A percentile compares a stretch with the other conserved stretches of the same genome.
Evolutionary conservation across 2,888 invertebrate genomes (phyloP).

Genomic region (Netelia virgata): DNA sequence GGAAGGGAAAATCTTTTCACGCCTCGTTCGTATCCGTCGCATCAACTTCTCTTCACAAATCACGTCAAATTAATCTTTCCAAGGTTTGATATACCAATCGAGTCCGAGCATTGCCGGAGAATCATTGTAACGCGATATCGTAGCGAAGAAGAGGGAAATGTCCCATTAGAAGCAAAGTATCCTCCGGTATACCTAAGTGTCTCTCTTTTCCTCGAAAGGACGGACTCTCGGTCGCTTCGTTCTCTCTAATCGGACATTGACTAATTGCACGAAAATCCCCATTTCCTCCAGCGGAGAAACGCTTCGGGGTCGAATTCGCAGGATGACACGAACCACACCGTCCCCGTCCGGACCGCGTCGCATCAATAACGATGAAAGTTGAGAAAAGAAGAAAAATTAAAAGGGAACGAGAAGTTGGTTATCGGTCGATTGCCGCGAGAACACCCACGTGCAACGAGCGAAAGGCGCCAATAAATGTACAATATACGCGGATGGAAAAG

Average conservation of each 20-base stretch:
- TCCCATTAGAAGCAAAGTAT: slow-evolving; percentile 3
- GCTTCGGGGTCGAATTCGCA: slow-evolving; percentile 54
- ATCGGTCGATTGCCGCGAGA: slow-evolving; percentile 4
- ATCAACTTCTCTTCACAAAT: slow-evolving; percentile 56
- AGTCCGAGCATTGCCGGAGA: slow-evolving; percentile 32
- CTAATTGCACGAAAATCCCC: slow-evolving; percentile 30
- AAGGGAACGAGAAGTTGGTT: slow-evolving; percentile 4
- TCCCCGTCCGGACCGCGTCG: slow-evolving; percentile 45
- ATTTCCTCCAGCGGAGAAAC: neutral
- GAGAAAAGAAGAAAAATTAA: neutral
- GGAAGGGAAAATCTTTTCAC: slow-evolving; percentile 54
- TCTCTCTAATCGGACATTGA: slow-evolving; percentile 52
- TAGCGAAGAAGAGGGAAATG: neutral
- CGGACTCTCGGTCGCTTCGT: slow-evolving; percentile 27
- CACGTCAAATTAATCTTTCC: slow-evolving; percentile 37
- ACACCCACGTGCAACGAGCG: slow-evolving; percentile 55
- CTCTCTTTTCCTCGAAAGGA: neutral
- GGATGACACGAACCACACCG: slow-evolving; percentile 32
- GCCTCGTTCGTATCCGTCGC: slow-evolving; percentile 53
- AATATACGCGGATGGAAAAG: slow-evolving; percentile 32
- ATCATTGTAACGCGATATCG: slow-evolving; percentile 32
- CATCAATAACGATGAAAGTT: slow-evolving; percentile 19
- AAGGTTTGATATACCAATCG: slow-evolving; percentile 24
- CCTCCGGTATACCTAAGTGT: neutral
- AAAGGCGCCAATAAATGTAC: slow-evolving; percentile 46